Base-by-base conservation (phyloP, 2,797 vertebrate species). In the Carapus acus region DNA sequence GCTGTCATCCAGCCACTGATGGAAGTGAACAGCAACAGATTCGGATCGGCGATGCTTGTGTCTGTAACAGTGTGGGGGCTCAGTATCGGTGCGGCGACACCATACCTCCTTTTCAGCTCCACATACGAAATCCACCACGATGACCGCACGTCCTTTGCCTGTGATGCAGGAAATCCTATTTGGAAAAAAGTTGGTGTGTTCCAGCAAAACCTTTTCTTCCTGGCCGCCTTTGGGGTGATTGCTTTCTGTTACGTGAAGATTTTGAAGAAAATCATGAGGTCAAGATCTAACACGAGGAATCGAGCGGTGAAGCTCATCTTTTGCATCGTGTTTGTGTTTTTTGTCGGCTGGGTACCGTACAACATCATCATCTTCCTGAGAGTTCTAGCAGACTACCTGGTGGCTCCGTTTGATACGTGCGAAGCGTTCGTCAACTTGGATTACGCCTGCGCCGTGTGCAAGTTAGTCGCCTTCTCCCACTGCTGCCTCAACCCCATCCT, bases 401-500 rank as follows among this genome's bases (percentile, higher is more conserved):
- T 75, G 0, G 0, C 24, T 0, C 54, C 49, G 1, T 81, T 83
- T 16, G 0, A 41, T 1, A 16, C 18, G 0, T 98, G 95, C 24
- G 0, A 71, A 0, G 2, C 67, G 5, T 68, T 16, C 3, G 83
- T 53, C 17, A 57, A 53, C 0, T 37, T 90, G 0, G 86, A 72
- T 8, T 87, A 91, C 8, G 89, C 80, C 0, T 79, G 89, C 55
- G 63, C 83, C 8, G 65, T 90, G 57, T 90, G 87, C 58, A 85
- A 88, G 12, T 71, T 90, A 11, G 49, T 97, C 12, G 94, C 93
- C 23, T 94, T 91, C 64, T 91, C 88, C 2, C 93, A 98, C 69
- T 96, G 94, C 72, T 96, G 91, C 67, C 81, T 97, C 53, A 97
- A 97, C 66, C 94, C 94, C 0, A 85, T 97, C 41, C 90, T 96